Percentiles rank a stretch among this genome's conserved stretches.
Conservation (phyloP, 1,140 invertebrate genomes). For the Pseudomyrmex sp. region DNA sequence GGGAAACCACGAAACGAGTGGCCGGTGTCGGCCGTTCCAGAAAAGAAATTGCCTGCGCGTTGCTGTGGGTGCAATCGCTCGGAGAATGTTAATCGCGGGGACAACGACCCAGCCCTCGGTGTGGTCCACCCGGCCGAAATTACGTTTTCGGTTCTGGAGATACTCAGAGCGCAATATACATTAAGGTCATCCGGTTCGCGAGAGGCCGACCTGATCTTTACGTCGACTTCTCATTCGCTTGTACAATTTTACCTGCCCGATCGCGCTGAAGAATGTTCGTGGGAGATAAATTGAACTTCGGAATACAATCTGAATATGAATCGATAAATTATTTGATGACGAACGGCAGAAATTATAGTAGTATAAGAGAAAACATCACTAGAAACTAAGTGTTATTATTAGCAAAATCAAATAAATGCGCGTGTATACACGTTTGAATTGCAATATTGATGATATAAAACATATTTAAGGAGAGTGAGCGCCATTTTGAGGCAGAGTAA, state of each 20-base stretch:
- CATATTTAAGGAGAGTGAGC: not conserved
- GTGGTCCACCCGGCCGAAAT: slow-evolving; percentile 76
- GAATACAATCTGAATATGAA: slow-evolving; percentile 11
- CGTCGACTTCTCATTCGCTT: slow-evolving; percentile 45
- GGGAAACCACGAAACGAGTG: slow-evolving; percentile 8
- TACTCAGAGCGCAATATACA: slow-evolving; percentile 45
- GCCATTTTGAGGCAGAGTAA: not conserved
- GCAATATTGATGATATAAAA: not conserved
- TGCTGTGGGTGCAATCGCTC: slow-evolving; percentile 81
- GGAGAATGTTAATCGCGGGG: slow-evolving; percentile 80
- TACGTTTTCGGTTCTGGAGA: slow-evolving; percentile 69
- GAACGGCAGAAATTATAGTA: not conserved
- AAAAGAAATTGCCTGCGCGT: slow-evolving; percentile 77
- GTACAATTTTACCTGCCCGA: slow-evolving; percentile 29
- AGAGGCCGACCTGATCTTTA: slow-evolving; percentile 42
- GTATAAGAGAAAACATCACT: no score
- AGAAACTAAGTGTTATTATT: no score
- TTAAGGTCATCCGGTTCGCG: slow-evolving; percentile 67
- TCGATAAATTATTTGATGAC: not conserved
- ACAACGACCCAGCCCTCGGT: slow-evolving; percentile 71
- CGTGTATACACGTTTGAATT: not conserved
- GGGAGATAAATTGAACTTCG: slow-evolving; percentile 20
- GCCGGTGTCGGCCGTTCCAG: slow-evolving; percentile 57
- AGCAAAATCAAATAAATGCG: not conserved
- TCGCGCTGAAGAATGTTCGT: not conserved